Base-by-base conservation (phyloP, 2,888 invertebrate genomes). In the Orgyia antiqua region DNA sequence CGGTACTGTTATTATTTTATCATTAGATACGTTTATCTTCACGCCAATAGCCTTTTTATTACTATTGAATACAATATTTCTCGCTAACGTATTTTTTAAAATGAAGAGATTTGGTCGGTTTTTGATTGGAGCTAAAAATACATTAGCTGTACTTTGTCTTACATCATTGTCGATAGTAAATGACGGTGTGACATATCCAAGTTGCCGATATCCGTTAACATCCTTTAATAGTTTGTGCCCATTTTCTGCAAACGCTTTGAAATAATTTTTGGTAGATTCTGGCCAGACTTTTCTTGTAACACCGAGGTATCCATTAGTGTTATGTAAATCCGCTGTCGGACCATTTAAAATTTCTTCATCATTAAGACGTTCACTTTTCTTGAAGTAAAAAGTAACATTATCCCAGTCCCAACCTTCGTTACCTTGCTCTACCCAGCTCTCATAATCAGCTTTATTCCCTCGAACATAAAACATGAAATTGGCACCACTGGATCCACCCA, bases 401-500 rank as follows among this genome's bases (percentile, higher is more conserved):
- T 62, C 42, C 65, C 61, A 72, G 21, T 64, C 56, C 75, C 75
- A 76, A 0, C 65, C 68, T 0, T 71, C 51, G 58, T 91, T 91
- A 0, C 92, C 94, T 33, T 87, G 55, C 12, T 76, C 58, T 3
- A 68, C 49, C 42, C 91, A 72, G 31, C 87, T 75, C 1, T 87
- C 60, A 55, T 88, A 93, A 56, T 93, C 93, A 5, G 60, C 65
- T 20, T 86, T 82, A 57, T 91, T 90, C 0, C 93, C 93, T 45
- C 89, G 76, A 0, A 90, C 71, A 50, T 92, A 90, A 6, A 89
- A 58, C 91, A 92, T 91, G 27, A 87, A 89, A 59, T 93, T 93
- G 2, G 90, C 75, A 0, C 84, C 75, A 29, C 91, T 91, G 5
- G 88, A 87, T 0, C 93, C 93, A 0, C 93, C 93, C n/a, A 91